A percentile compares a stretch with the other conserved stretches of the same genome.
Conservation (phyloP, 2,797 vertebrate genomes). For the Masticophis lateralis region DNA sequence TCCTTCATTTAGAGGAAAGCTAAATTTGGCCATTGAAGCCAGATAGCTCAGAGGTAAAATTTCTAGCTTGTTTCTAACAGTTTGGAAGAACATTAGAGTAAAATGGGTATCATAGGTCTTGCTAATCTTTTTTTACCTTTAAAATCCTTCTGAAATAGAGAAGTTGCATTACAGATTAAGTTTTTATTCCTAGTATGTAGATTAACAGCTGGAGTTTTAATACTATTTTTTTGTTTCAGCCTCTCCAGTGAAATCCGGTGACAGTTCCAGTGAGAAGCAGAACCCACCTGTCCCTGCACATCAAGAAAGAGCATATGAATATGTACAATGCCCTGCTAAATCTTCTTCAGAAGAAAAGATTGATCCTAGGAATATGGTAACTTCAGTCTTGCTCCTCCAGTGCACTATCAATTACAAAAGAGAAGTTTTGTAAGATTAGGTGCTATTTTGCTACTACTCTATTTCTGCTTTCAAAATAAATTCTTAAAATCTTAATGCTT, state of each 20-base stretch:
- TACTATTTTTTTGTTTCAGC: constrained; percentile 58
- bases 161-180: background rate
- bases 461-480: background rate
- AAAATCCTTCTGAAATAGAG: background rate
- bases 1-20: background rate
- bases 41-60: background rate
- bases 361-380: constrained; percentile 93
- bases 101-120: background rate
- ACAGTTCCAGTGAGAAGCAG: constrained; percentile 40
- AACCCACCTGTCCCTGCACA: constrained; percentile 75
- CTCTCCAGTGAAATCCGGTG: constrained; percentile 69
- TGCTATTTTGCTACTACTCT: background rate
- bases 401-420: background rate
- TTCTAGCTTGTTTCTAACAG: background rate
- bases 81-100: background rate
- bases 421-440: background rate
- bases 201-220: background rate
- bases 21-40: background rate
- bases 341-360: constrained; percentile 72
- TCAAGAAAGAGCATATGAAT: constrained; percentile 89
- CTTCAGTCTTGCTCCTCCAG: background rate
- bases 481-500: background rate
- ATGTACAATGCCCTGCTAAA: constrained; percentile 82
- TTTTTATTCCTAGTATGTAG: background rate
- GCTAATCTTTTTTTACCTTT: background rate